Evolutionary conservation across 2,888 invertebrate species (phyloP).

Genomic region (Thera obeliscata): DNA sequence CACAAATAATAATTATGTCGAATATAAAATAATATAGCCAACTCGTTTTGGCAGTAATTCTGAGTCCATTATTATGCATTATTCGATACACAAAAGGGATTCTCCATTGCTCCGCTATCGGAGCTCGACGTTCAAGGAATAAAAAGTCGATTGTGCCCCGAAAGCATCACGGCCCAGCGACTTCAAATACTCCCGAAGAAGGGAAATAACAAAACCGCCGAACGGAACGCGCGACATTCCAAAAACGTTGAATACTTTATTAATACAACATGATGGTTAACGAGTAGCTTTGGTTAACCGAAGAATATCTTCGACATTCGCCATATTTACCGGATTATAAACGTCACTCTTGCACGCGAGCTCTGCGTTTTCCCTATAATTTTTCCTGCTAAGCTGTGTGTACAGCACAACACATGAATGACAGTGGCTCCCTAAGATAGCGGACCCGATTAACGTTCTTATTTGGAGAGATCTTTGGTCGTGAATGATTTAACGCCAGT

Average conservation of each 20-base stretch:
- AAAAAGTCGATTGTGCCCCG: slow-evolving; percentile 42
- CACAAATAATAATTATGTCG: slow-evolving; percentile 43
- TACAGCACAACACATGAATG: slow-evolving; percentile 3
- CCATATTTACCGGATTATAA: slow-evolving; percentile 39
- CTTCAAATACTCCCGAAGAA: slow-evolving; percentile 25
- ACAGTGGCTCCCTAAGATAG: not conserved
- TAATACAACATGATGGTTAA: slow-evolving; percentile 61
- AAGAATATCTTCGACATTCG: slow-evolving; percentile 41
- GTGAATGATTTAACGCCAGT: not conserved
- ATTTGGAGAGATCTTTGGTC: not conserved
- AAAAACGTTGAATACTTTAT: slow-evolving; percentile 51
- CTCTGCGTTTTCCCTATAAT: slow-evolving; percentile 39
- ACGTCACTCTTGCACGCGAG: slow-evolving; percentile 46
- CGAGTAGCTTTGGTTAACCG: slow-evolving; percentile 61
- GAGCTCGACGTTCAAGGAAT: slow-evolving; percentile 44
- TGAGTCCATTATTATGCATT: slow-evolving; percentile 55
- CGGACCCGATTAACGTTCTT: not conserved
- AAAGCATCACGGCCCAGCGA: slow-evolving; percentile 31
- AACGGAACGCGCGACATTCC: slow-evolving; percentile 49
- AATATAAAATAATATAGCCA: slow-evolving; percentile 38
- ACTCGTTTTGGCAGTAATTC: slow-evolving; percentile 49
- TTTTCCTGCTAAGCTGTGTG: slow-evolving; percentile 42
- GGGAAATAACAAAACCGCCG: slow-evolving; percentile 36
- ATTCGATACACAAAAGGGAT: slow-evolving; percentile 48
- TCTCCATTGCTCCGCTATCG: slow-evolving; percentile 44